Conservation (phyloP, 92 coral and sea anemone genomes). For the Scolanthus callimorphus region DNA sequence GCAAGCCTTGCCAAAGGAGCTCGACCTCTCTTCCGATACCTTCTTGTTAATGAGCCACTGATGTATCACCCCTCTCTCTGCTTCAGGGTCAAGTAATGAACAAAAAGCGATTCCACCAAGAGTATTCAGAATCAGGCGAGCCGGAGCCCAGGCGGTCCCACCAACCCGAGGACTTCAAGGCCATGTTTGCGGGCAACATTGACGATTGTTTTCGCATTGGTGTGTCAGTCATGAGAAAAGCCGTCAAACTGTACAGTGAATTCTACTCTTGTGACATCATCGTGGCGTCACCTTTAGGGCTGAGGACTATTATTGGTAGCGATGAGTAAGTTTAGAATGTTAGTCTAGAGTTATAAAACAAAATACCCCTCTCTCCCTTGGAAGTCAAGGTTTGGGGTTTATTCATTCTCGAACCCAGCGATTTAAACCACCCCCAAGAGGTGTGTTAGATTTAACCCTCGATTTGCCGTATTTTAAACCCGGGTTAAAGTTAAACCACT, state of each 20-base stretch:
- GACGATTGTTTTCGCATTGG: conserved; percentile 97
- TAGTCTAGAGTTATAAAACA: too few relatives aligned
- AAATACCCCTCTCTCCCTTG: too few relatives aligned
- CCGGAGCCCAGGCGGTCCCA: conserved; percentile 28
- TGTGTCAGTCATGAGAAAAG: conserved; percentile 65
- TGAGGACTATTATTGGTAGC: conserved; percentile 82
- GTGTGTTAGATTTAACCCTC: too few relatives aligned
- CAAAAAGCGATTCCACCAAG: conserved; percentile 84
- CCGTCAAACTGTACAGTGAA: conserved; percentile 72
- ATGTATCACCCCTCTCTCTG: too few relatives aligned
- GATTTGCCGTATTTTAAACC: too few relatives aligned
- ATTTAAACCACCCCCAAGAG: too few relatives aligned
- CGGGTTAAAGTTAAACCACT: too few relatives aligned
- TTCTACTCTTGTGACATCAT: conserved; percentile 90
- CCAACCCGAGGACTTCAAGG: conserved; percentile 73
- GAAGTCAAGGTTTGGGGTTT: too few relatives aligned
- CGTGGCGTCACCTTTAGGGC: conserved; percentile 92
- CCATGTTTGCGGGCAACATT: conserved; percentile 91
- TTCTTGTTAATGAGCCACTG: too few relatives aligned
- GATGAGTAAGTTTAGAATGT: conserved; percentile 95
- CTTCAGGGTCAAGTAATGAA: conserved; percentile 93
- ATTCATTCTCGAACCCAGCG: too few relatives aligned
- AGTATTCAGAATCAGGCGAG: conserved; percentile 53
- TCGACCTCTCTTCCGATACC: too few relatives aligned
- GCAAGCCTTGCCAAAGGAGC: too few relatives aligned